Conservation (phyloP, 2,888 invertebrate species). For the Phoronis australis region DNA sequence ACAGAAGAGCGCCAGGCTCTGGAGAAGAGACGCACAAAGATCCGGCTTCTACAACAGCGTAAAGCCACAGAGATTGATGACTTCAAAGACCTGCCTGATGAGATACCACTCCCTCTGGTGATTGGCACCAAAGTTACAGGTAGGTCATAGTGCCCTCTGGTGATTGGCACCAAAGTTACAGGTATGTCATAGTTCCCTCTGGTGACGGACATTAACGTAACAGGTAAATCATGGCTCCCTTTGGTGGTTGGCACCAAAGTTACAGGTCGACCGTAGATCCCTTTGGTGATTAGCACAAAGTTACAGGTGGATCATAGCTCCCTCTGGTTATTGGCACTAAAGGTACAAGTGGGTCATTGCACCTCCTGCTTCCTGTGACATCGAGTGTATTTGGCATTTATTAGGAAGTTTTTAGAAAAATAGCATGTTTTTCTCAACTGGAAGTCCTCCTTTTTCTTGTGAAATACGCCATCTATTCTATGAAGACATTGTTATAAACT, state of each 20-base stretch:
- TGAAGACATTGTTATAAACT: too few species aligned
- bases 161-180: slow-evolving; percentile 83
- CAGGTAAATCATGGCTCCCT: slow-evolving; percentile 57
- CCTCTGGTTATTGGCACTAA: neutral
- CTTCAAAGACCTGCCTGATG: slow-evolving; percentile 83
- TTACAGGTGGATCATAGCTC: neutral
- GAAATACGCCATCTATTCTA: too few species aligned
- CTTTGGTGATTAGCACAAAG: too few species aligned
- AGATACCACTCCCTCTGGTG: slow-evolving; percentile 89
- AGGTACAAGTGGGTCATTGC: too few species aligned
- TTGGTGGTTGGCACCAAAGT: slow-evolving; percentile 90
- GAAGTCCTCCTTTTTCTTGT: too few species aligned
- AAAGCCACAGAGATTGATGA: slow-evolving; percentile 63
- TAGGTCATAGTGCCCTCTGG: slow-evolving; percentile 62
- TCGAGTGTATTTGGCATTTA: too few species aligned
- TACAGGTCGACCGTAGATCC: slow-evolving; percentile 39
- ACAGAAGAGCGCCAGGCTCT: slow-evolving; percentile 87
- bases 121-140: slow-evolving; percentile 80
- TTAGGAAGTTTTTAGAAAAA: too few species aligned
- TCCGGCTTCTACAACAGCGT: slow-evolving; percentile 85
- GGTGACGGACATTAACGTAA: slow-evolving; percentile 86
- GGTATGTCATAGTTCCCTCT: slow-evolving; percentile 60
- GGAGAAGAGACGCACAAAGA: slow-evolving; percentile 83
- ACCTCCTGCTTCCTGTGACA: too few species aligned
- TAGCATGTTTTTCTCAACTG: too few species aligned